Evolutionary conservation across 2,888 invertebrate species (phyloP).

Genomic region (Embidobia sp.): DNA sequence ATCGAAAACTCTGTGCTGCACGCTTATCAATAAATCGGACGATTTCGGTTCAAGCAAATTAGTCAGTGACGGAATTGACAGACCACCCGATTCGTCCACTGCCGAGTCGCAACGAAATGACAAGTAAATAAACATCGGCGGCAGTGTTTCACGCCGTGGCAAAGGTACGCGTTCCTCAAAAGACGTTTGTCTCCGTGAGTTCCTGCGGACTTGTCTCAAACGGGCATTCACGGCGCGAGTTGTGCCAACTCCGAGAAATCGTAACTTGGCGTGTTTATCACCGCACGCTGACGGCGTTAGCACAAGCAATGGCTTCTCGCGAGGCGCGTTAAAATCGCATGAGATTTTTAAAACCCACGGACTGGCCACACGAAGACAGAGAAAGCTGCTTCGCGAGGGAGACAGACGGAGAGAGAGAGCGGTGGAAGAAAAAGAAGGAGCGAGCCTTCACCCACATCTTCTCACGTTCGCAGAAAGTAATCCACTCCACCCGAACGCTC

Average conservation of each 20-base stretch:
- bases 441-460: slow-evolving; percentile 69
- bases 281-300: slow-evolving; percentile 75
- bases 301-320: slow-evolving; percentile 78
- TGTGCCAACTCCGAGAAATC: slow-evolving; percentile 79
- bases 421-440: slow-evolving; percentile 31
- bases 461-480: slow-evolving; percentile 70
- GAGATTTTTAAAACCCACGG: slow-evolving; percentile 71
- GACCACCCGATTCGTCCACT: slow-evolving; percentile 23
- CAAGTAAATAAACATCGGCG: slow-evolving; percentile 31
- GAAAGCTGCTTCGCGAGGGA: background rate
- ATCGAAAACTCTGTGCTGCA: no score
- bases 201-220: slow-evolving; percentile 42
- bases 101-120: slow-evolving; percentile 24
- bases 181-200: slow-evolving; percentile 60
- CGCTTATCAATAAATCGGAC: no score
- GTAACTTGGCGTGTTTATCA: slow-evolving; percentile 81
- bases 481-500: slow-evolving; percentile 48
- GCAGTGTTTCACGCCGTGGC: slow-evolving; percentile 34
- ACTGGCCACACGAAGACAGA: slow-evolving; percentile 60
- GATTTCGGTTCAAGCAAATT: no score
- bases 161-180: slow-evolving; percentile 61
- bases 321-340: slow-evolving; percentile 79
- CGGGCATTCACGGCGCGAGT: slow-evolving; percentile 51
- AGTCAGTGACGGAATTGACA: slow-evolving; percentile 1
- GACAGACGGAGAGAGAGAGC: slow-evolving; percentile 30